Conservation (phyloP, 2,113 vertebrate species). For the Nestor notabilis region DNA sequence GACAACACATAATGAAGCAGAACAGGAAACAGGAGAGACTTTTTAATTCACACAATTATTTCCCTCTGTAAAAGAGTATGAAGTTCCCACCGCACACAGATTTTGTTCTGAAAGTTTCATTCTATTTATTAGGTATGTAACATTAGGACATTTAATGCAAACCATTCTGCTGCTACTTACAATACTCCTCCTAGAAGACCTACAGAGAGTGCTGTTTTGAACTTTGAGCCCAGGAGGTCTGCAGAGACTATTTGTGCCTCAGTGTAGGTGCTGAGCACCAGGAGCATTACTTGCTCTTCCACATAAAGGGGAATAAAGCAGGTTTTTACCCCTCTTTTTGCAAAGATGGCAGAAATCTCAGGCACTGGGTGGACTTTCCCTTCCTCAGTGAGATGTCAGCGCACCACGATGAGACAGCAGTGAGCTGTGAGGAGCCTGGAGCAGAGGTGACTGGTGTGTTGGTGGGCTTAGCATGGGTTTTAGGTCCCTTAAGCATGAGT, state of each 20-base stretch:
- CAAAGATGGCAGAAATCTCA: neutral
- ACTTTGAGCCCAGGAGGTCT: neutral
- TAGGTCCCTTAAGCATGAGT: neutral
- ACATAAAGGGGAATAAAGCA: neutral
- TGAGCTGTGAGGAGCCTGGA: neutral
- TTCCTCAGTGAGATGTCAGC: neutral
- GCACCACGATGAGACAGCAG: rapidly evolving
- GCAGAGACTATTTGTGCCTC: neutral
- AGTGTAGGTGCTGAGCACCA: neutral
- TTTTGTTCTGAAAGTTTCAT: neutral
- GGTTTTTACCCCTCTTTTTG: neutral
- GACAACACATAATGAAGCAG: slow-evolving; percentile 10
- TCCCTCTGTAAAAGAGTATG: neutral
- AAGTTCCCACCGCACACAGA: neutral
- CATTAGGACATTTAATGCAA: neutral
- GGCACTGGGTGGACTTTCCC: neutral
- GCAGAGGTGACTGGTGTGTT: neutral
- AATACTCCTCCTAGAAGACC: neutral
- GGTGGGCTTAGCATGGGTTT: neutral
- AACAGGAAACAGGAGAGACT: slow-evolving; percentile 25
- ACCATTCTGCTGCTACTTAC: neutral
- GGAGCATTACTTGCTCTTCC: neutral
- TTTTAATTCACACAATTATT: slow-evolving; percentile 21
- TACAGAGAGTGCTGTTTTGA: neutral
- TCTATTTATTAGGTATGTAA: neutral